Conservation (phyloP, 35 echinoderm and acorn worm species). For the Holothuria glaberrima region DNA sequence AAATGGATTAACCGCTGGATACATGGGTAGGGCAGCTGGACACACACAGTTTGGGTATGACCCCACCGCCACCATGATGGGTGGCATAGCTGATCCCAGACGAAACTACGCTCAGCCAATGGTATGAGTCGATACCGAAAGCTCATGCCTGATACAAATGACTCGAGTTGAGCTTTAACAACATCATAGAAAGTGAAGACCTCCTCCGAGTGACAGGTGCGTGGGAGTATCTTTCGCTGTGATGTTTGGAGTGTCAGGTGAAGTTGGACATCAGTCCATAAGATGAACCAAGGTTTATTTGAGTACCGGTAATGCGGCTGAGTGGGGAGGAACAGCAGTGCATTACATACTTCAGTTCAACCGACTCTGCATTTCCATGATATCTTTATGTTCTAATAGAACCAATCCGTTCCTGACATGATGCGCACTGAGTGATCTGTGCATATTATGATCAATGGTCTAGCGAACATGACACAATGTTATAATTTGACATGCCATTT, state of each 20-base stretch:
- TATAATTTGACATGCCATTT: no score
- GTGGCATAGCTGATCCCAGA: slow-evolving; percentile 78
- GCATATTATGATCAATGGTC: no score
- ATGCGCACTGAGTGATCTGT: no score
- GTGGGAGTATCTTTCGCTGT: not conserved
- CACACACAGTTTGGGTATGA: slow-evolving; percentile 88
- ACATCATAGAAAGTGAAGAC: not conserved
- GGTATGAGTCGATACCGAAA: slow-evolving; percentile 52
- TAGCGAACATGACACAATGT: no score
- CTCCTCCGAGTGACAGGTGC: not conserved
- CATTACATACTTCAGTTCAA: no score
- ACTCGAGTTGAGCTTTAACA: not conserved
- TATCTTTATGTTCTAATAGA: no score
- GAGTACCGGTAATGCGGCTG: not conserved
- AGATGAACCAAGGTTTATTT: not conserved
- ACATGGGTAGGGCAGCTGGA: slow-evolving; percentile 82
- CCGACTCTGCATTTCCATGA: no score
- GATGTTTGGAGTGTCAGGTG: not conserved
- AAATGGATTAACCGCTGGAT: slow-evolving; percentile 78
- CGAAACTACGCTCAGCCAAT: slow-evolving; percentile 95
- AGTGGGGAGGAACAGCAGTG: not conserved
- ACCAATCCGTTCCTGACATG: no score
- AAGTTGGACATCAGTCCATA: not conserved
- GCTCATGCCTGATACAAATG: not conserved
- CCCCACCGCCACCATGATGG: slow-evolving; percentile 81